Conservation (phyloP, 2,888 invertebrate species). For the Torymus tubicola region DNA sequence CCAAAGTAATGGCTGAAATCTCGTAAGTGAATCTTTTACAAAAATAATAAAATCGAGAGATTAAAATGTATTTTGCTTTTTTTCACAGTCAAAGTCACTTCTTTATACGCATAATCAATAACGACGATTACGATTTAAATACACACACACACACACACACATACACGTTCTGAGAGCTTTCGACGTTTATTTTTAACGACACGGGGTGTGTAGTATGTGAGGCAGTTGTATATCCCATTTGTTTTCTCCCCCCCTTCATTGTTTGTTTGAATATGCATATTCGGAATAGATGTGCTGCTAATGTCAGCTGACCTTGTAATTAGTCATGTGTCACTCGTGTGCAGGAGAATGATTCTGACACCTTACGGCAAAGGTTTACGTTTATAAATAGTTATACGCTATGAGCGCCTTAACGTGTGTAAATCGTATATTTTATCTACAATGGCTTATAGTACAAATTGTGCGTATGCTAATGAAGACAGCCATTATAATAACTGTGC, state of each 20-base stretch:
- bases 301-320: conserved; percentile 18
- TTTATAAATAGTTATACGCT: too few species aligned
- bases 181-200: conserved; percentile 4
- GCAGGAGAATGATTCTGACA: background rate
- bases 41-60: background rate
- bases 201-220: background rate
- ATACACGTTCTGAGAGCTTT: background rate
- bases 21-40: conserved; percentile 37
- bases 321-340: conserved; percentile 7
- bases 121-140: background rate
- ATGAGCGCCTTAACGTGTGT: too few species aligned
- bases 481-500: background rate
- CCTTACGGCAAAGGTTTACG: too few species aligned
- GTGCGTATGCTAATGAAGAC: too few species aligned
- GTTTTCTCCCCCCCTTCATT: conserved; percentile 4
- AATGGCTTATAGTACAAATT: too few species aligned
- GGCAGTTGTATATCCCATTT: background rate
- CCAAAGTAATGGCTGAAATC: conserved; percentile 39
- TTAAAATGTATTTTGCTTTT: background rate
- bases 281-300: background rate
- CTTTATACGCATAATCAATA: background rate
- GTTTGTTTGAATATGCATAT: background rate
- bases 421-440: too few species aligned
- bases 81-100: background rate
- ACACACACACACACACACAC: too few species aligned